Evolutionary conservation across 2,113 vertebrate genomes (phyloP).

Genomic region (Felis chaus): DNA sequence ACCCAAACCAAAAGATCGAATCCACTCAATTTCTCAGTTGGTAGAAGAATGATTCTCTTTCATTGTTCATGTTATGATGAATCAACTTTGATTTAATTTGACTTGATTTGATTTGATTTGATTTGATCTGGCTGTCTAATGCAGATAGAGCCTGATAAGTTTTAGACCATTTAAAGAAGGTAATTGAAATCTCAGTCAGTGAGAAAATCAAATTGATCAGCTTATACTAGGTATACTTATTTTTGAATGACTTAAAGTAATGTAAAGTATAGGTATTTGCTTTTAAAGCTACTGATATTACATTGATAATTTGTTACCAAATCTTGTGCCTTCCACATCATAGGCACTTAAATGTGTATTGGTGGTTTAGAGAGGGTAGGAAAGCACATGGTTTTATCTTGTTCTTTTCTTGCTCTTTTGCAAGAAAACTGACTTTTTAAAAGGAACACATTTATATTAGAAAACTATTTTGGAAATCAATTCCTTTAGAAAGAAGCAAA

Average conservation of each 20-base stretch:
- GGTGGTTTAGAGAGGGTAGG: neutral
- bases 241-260: constrained; percentile 18
- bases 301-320: neutral
- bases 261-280: neutral
- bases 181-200: constrained; percentile 6
- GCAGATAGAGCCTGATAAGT: neutral
- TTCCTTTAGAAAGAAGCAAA: constrained; percentile 58
- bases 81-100: neutral
- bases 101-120: neutral
- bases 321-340: neutral
- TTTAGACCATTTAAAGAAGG: constrained; percentile 26
- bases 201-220: neutral
- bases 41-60: neutral
- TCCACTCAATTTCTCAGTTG: neutral
- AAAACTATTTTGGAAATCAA: constrained; percentile 66
- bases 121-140: neutral
- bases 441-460: constrained; percentile 61
- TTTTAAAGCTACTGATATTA: constrained; percentile 9
- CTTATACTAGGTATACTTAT: neutral
- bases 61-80: neutral
- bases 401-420: constrained; percentile 45
- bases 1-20: constrained; percentile 47
- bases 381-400: constrained; percentile 9
- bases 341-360: neutral
- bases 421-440: constrained; percentile 52